Conservation (phyloP, 1,140 invertebrate genomes). For the Hycleus cichorii region DNA sequence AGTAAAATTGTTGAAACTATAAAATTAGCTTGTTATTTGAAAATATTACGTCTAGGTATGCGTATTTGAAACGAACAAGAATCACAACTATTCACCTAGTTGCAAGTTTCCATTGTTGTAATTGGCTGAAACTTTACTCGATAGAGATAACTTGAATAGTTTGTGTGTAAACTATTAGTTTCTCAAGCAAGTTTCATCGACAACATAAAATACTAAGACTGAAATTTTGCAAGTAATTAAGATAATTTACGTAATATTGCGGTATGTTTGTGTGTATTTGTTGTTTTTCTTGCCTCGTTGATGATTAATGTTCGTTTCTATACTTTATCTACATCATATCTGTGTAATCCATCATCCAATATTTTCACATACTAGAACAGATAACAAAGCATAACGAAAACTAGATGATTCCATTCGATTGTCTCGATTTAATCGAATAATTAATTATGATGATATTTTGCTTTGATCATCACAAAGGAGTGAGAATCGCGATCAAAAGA, state of each 20-base stretch:
- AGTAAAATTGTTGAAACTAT: too few species aligned
- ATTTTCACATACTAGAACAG: neutral
- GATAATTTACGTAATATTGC: neutral
- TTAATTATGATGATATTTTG: neutral
- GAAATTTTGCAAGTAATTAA: neutral
- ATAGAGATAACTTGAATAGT: too few species aligned
- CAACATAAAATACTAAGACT: neutral
- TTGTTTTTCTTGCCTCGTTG: neutral
- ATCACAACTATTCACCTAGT: too few species aligned
- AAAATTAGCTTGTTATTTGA: too few species aligned
- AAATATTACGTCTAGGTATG: too few species aligned
- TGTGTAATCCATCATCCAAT: constrained; percentile 5
- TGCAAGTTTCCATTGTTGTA: too few species aligned
- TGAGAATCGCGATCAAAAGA: neutral
- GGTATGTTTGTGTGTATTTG: neutral
- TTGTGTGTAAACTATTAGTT: too few species aligned
- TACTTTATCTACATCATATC: neutral
- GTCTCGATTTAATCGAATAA: constrained; percentile 4
- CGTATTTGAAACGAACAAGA: too few species aligned
- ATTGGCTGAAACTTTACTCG: too few species aligned
- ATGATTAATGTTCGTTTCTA: constrained; percentile 6
- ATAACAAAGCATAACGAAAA: constrained; percentile 2
- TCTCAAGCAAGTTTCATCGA: too few species aligned
- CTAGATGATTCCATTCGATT: neutral
- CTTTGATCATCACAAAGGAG: too few species aligned